Base-by-base conservation (phyloP, 2,797 vertebrate species). In the Anisognathus igniventris region DNA sequence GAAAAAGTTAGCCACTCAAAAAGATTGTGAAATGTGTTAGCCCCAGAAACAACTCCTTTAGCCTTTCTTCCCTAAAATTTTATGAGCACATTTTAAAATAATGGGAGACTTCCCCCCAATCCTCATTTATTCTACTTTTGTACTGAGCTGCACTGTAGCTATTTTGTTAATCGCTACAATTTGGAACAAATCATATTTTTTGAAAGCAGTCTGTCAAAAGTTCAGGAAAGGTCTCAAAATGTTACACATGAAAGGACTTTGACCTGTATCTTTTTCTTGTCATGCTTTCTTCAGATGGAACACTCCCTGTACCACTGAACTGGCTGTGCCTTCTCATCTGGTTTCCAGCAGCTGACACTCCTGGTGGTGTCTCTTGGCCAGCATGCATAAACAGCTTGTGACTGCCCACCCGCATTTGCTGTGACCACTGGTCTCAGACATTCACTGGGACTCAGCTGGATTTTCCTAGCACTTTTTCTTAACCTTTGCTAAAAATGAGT, bases 321-420 rank as follows among this genome's bases (percentile, higher is more conserved):
- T 93, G 28, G 33, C 82, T 86, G 51, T 79, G 94, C 88, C 84
- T 93, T 92, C 94, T 97, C 96, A 91, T 98, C 95, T 97, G 97
- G 90, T 89, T 96, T 96, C 86, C 97, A 98, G 97, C 96, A 95
- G 96, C 64, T 95, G 97, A 90, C 96, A 91, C 96, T 92, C 80
- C 74, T 80, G 70, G 74, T 90, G 81, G 48, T 93, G 87, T 96
- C 93, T 95, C 90, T 77, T 7, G 23, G 97, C 96, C 96, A 96
- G 97, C 87, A 95, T 56, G 90, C 92, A 97, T 96, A 97, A 97
- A 96, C 96, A 97, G 90, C 74, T 90, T 6, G 1, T 73, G 77
- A 84, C 96, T 65, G 88, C 95, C 97, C 97, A 97, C 96, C 94
- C 88, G 93, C 82, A 70, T 93, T 91, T 90, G 88, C 82, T 80